These are phyloP conservation scores for Heliothis virescens DNA, from an alignment of 1,140 invertebrate genomes.

Conservation along the genomic window DNA sequence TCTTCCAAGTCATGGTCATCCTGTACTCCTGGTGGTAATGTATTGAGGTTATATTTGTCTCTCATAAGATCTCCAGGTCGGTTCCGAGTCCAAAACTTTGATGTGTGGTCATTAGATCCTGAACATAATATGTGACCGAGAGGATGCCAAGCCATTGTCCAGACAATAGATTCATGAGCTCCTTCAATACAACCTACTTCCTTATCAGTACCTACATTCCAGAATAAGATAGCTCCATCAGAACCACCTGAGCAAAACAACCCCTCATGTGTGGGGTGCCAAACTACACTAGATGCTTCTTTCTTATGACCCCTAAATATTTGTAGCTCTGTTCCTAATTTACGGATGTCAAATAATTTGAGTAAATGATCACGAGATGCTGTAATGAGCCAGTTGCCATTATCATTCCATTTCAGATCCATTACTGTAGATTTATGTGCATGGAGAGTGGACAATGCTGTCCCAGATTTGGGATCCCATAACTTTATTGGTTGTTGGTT, in stretches of 20 bases:
- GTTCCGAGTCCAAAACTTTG: constrained; percentile 99
- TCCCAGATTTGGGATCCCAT: constrained; percentile 99
- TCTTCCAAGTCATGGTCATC: constrained; percentile 89
- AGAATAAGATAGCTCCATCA: constrained; percentile 99
- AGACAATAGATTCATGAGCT: constrained; percentile 99
- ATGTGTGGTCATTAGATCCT: constrained; percentile 99
- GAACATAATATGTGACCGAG: constrained; percentile 99
- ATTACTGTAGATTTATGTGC: constrained; percentile 99
- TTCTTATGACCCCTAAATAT: constrained; percentile 99
- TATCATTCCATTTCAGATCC: constrained; percentile 99
- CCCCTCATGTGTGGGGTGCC: constrained; percentile 99
- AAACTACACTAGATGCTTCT: constrained; percentile 98
- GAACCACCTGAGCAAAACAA: constrained; percentile 98
- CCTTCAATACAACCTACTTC: constrained; percentile 99
- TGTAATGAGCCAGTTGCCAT: constrained; percentile 99
- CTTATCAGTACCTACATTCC: constrained; percentile 99
- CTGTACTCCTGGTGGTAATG: constrained; percentile 91
- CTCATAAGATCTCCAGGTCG: constrained; percentile 99
- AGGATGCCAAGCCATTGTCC: constrained; percentile 99
- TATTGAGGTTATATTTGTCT: constrained; percentile 99
- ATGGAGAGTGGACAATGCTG: constrained; percentile 95
- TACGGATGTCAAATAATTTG: constrained; percentile 99
- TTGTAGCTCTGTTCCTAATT: constrained; percentile 97
- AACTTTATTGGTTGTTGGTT: constrained; percentile 99
- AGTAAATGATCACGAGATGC: constrained; percentile 98